Base-by-base conservation (phyloP, 2,113 vertebrate species). In the Uropsilus gracilis region DNA sequence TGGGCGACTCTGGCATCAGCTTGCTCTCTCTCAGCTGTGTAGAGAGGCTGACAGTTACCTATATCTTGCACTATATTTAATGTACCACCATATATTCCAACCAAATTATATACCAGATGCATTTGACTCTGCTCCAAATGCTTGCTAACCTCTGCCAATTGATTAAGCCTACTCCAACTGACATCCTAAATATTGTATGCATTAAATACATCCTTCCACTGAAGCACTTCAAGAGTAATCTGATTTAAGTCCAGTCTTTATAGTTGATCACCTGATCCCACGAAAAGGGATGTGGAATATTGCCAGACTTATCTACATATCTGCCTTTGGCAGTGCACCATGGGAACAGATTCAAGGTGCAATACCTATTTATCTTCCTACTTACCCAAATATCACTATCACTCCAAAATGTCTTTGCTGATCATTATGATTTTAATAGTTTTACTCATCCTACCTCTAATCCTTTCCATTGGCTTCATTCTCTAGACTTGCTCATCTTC, bases 41-140 rank as follows among this genome's bases (percentile, higher is more conserved):
- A 57, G 82, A 57, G 2, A 2, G 26, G 59, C 6, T 53, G 2
- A 37, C 1, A n/a, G 6, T 73, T 44, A 63, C 9, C 4, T 3
- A n/a, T 6, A 13, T 20, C 18, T 22, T 75, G 55, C 42, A 32
- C 3, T 30, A 0, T 20, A 42, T 24, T 39, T 73, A 63, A 72
- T n/a, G 4, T 2, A 48, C 0, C 5, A 37, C 30, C 37, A 37
- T 18, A 39, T 37, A 20, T 59, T 57, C 77, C 34, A 16, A 18
- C 37, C 1, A 68, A 34, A 20, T 34, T 39, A 55, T 28, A 24
- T 4, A 34, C 2, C 1, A 66, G 7, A 78, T 55, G 8, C n/a
- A 61, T 42, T 24, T 86, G 13, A 85, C 32, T 84, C 5, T 48
- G 39, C 3, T 9, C n/a, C 20, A 68, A 28, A 78, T 68, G 11